phyloP scores from a whole-genome alignment of 1,140 invertebrate genomes.

The Drosophila subobscura region DNA sequence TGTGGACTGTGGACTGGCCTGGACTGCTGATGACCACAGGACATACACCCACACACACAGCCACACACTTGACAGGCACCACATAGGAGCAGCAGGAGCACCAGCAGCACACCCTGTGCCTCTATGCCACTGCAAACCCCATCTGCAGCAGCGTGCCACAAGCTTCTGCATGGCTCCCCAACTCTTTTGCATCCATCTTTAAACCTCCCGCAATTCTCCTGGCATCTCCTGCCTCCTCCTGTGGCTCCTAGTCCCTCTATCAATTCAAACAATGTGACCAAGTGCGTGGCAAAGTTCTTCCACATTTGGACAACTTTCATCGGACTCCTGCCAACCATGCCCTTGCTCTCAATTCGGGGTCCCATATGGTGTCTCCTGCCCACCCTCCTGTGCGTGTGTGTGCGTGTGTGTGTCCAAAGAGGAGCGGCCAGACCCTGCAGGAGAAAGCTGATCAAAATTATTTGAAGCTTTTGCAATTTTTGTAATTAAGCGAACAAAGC shows the following conservation, averaged over 20 bases:
- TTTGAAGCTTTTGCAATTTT: slow-evolving; percentile 66
- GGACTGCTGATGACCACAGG: slow-evolving; percentile 54
- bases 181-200: no score
- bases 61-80: slow-evolving; percentile 47
- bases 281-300: slow-evolving; percentile 59
- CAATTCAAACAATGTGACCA: slow-evolving; percentile 49
- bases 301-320: slow-evolving; percentile 48
- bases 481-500: slow-evolving; percentile 68
- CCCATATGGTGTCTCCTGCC: slow-evolving; percentile 34
- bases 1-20: slow-evolving; percentile 14
- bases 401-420: slow-evolving; percentile 17
- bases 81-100: neutral
- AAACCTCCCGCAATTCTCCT: neutral
- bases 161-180: no score
- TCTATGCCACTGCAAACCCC: no score
- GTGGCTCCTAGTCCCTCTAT: neutral
- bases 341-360: slow-evolving; percentile 5
- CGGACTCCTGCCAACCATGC: slow-evolving; percentile 21
- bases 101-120: neutral
- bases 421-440: slow-evolving; percentile 26
- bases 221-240: neutral
- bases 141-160: no score
- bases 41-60: neutral
- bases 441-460: slow-evolving; percentile 59
- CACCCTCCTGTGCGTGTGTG: neutral